Conservation (phyloP, 53 echinoderm and acorn worm genomes). For the Henricia sp. region DNA sequence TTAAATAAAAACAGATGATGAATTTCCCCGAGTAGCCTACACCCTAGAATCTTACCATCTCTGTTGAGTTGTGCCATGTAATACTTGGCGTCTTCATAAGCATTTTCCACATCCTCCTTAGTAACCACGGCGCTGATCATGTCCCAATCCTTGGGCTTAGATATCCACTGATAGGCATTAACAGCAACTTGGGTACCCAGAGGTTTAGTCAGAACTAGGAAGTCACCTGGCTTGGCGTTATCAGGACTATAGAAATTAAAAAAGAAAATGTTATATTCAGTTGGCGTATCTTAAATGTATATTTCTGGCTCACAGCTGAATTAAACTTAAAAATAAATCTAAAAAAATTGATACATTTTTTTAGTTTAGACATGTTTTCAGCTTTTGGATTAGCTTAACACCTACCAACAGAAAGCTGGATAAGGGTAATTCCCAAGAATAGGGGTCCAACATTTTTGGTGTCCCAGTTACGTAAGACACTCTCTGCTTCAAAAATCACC, state of each 20-base stretch:
- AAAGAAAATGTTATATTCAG: background rate
- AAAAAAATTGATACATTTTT: too few relatives aligned
- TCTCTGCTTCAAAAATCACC: too few relatives aligned
- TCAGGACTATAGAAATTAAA: slow-evolving; percentile 46
- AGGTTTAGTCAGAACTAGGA: slow-evolving; percentile 94
- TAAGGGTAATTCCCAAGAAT: too few relatives aligned
- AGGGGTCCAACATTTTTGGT: too few relatives aligned
- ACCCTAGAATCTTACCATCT: slow-evolving; percentile 65
- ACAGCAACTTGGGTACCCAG: slow-evolving; percentile 96
- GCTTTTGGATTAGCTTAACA: too few relatives aligned
- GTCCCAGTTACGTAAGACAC: too few relatives aligned
- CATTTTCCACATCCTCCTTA: slow-evolving; percentile 85
- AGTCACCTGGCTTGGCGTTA: slow-evolving; percentile 89
- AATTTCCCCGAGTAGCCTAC: too few relatives aligned
- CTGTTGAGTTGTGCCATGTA: slow-evolving; percentile 89
- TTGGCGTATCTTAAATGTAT: background rate
- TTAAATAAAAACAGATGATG: too few relatives aligned
- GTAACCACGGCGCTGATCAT: slow-evolving; percentile 83
- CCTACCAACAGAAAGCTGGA: too few relatives aligned
- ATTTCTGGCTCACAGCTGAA: too few relatives aligned
- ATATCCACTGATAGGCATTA: slow-evolving; percentile 94
- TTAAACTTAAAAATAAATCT: too few relatives aligned
- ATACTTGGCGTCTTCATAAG: slow-evolving; percentile 94
- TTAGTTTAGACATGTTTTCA: too few relatives aligned
- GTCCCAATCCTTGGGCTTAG: slow-evolving; percentile 79